Conservation (phyloP, 2,888 invertebrate species). For the Nomada hirtipes region DNA sequence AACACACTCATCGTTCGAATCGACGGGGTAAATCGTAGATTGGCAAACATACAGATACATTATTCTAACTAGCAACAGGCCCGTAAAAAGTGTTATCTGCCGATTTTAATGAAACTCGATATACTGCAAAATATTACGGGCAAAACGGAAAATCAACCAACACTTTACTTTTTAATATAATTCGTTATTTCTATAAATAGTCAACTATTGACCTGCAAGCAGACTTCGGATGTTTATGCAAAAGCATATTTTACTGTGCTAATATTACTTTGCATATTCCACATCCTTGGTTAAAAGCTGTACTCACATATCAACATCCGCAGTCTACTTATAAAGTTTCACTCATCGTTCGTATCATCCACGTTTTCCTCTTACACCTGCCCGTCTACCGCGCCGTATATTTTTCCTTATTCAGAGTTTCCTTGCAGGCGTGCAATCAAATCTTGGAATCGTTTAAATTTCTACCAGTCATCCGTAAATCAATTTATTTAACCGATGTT, state of each 20-base stretch:
- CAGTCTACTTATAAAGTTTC: neutral
- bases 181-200: neutral
- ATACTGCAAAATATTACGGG: no score
- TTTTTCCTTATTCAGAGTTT: neutral
- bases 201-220: no score
- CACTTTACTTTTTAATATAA: neutral
- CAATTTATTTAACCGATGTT: neutral
- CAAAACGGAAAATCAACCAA: neutral
- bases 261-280: no score
- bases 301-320: no score
- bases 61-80: neutral
- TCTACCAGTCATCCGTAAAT: no score
- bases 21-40: neutral
- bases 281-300: no score
- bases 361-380: neutral
- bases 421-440: no score
- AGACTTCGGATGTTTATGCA: no score
- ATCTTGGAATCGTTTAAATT: no score
- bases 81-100: neutral
- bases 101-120: neutral
- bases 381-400: no score
- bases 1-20: conserved; percentile 1
- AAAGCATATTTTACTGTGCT: no score
- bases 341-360: neutral
- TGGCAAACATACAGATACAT: neutral